A percentile compares a stretch with the other conserved stretches of the same genome.
These are phyloP conservation scores for Pycnonotus jocosus DNA, from an alignment of 2,113 vertebrate species.

Conservation along the genomic window DNA sequence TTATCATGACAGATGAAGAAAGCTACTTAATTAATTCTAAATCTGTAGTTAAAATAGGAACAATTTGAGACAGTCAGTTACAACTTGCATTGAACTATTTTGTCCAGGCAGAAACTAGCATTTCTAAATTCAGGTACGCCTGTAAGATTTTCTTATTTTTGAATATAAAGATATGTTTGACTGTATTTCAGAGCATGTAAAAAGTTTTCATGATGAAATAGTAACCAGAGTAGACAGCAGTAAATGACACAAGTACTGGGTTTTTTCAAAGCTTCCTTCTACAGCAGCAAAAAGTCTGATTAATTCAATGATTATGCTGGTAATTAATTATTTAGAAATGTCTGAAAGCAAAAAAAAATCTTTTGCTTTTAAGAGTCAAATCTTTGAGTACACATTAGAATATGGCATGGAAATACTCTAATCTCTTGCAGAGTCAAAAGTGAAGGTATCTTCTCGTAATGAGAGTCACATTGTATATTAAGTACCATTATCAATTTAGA, in stretches of 20 bases:
- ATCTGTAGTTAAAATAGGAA: not conserved
- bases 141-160: not conserved
- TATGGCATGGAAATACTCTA: not conserved
- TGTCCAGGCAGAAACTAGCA: not conserved
- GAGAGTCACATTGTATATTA: not conserved
- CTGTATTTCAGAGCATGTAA: not conserved
- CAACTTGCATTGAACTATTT: not conserved
- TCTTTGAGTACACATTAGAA: not conserved
- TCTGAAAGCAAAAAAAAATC: slow-evolving; percentile 24
- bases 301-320: slow-evolving; percentile 14
- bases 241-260: not conserved
- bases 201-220: slow-evolving; percentile 19
- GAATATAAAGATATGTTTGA: slow-evolving; percentile 18
- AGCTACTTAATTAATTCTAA: not conserved
- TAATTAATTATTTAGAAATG: slow-evolving; percentile 55
- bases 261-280: slow-evolving; percentile 39
- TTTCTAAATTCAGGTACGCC: slow-evolving; percentile 27
- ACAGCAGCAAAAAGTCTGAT: not conserved
- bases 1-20: not conserved
- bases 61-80: not conserved
- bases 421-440: not conserved
- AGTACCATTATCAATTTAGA: not conserved
- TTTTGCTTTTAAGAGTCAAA: slow-evolving; percentile 8
- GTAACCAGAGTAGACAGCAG: slow-evolving; percentile 13
- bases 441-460: not conserved